A percentile compares a stretch with the other conserved stretches of the same genome.
Conservation (phyloP, 2,888 invertebrate genomes). For the Bhutanitis thaidina region DNA sequence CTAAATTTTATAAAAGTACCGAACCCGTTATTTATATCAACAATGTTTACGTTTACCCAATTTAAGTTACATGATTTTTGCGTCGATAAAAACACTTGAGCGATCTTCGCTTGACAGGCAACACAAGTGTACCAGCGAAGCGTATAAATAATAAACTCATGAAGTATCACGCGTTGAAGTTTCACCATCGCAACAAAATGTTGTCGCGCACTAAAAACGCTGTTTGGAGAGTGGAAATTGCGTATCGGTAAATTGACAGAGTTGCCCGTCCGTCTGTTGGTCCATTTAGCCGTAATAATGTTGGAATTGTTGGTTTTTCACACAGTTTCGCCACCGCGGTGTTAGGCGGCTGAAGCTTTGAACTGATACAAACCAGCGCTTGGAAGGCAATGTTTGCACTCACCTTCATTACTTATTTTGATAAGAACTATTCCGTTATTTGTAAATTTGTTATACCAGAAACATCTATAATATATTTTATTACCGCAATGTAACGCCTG, state of each 20-base stretch:
- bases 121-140: conserved; percentile 14
- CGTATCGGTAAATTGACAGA: conserved; percentile 64
- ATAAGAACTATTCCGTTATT: too few relatives aligned
- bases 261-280: conserved; percentile 25
- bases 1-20: not conserved
- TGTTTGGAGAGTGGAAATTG: conserved; percentile 53
- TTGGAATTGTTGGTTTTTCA: conserved; percentile 65
- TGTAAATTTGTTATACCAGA: too few relatives aligned
- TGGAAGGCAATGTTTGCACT: conserved; percentile 21
- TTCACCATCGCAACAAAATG: conserved; percentile 25
- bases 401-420: too few relatives aligned
- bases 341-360: conserved; percentile 36
- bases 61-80: conserved; percentile 9
- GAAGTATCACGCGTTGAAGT: not conserved
- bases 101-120: conserved; percentile 9
- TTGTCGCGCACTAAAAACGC: conserved; percentile 26
- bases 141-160: conserved; percentile 16
- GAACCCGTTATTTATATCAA: not conserved
- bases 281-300: conserved; percentile 47
- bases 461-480: too few relatives aligned
- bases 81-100: conserved; percentile 18
- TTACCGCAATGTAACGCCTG: too few relatives aligned
- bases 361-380: conserved; percentile 38
- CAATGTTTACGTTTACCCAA: not conserved
- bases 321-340: conserved; percentile 42